Percentiles rank a stretch among this genome's conserved stretches.
phyloP scores from a whole-genome alignment of 2,797 vertebrate species.

The Clamator glandarius region DNA sequence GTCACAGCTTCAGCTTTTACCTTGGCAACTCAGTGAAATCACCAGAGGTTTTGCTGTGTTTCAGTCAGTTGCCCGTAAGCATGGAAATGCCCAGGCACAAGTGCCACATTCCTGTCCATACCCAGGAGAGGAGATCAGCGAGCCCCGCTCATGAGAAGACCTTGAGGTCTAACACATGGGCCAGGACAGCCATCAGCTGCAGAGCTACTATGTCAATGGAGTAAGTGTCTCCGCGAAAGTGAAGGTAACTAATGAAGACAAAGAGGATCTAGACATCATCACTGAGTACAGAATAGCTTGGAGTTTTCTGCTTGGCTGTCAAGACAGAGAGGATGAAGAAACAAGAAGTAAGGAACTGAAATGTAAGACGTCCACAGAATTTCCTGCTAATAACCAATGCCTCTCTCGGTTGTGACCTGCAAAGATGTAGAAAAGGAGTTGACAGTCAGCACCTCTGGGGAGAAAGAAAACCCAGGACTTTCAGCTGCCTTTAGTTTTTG shows the following conservation, averaged over 20 bases:
- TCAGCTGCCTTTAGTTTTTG: not conserved
- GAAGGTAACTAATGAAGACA: not conserved
- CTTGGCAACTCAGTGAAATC: not conserved
- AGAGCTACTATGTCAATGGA: not conserved
- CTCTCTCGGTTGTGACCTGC: not conserved
- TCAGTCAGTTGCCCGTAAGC: rapidly evolving
- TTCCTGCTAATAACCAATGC: not conserved
- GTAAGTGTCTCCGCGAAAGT: not conserved
- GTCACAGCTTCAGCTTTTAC: not conserved
- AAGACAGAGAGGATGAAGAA: not conserved
- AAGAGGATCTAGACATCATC: not conserved
- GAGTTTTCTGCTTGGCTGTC: not conserved
- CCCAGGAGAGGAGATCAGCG: rapidly evolving
- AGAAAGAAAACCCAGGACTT: not conserved
- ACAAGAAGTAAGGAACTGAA: not conserved
- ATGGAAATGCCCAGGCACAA: rapidly evolving
- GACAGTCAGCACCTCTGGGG: not conserved
- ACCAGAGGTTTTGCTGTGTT: not conserved
- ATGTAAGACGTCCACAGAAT: not conserved
- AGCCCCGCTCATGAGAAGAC: not conserved
- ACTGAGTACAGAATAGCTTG: not conserved
- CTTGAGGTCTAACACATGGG: not conserved
- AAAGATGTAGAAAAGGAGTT: not conserved
- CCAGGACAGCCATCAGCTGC: rapidly evolving
- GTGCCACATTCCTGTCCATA: rapidly evolving